A percentile compares a stretch with the other conserved stretches of the same genome.
Conservation (phyloP, 2,113 vertebrate genomes). For the Heptranchias perlo region DNA sequence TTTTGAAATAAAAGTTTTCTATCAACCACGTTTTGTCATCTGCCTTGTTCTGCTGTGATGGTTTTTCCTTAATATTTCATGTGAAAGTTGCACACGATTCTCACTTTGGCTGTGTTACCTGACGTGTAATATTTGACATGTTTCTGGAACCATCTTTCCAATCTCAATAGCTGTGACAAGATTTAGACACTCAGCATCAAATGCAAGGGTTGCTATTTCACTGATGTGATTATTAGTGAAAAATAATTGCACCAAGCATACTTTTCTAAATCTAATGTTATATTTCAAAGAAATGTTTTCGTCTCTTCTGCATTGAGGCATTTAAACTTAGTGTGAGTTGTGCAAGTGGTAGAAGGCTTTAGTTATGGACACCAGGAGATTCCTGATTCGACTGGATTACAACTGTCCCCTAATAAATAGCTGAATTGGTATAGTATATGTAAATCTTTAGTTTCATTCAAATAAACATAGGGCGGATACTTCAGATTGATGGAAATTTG, state of each 20-base stretch:
- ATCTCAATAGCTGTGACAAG: background rate
- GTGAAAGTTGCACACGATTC: background rate
- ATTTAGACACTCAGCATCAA: background rate
- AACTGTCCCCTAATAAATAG: background rate
- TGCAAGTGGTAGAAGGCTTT: background rate
- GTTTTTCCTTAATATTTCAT: background rate
- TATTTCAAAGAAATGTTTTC: background rate
- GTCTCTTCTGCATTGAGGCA: background rate
- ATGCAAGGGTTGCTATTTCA: background rate
- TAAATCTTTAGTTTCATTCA: background rate
- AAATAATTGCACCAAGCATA: background rate
- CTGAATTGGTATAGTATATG: background rate
- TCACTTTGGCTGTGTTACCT: background rate
- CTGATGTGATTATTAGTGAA: background rate
- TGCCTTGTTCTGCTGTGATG: background rate
- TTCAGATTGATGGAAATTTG: background rate
- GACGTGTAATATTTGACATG: background rate
- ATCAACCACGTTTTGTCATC: background rate
- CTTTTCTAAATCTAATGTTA: background rate
- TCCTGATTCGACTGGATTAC: background rate
- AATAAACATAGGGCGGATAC: background rate
- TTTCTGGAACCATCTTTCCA: background rate
- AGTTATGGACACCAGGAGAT: background rate
- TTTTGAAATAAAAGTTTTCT: background rate
- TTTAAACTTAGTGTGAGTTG: background rate